Conservation (phyloP, 2,888 invertebrate genomes). For the Acanthococcus lagerstroemiae region DNA sequence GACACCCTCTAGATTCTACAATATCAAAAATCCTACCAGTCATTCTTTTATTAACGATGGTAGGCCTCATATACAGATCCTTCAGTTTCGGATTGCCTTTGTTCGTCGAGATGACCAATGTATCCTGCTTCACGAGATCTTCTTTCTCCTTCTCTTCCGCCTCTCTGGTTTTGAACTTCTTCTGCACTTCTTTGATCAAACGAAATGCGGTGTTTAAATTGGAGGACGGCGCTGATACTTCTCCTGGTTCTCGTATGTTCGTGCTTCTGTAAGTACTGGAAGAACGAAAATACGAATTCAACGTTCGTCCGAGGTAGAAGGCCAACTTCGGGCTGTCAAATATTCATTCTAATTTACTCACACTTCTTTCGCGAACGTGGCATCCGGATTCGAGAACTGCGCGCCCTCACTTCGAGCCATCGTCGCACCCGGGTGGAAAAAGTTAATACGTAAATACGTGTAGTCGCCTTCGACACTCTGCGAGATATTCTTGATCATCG, state of each 20-base stretch:
- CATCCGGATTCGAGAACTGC: constrained; percentile 85
- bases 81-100: constrained; percentile 97
- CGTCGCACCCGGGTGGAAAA: constrained; percentile 95
- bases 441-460: constrained; percentile 94
- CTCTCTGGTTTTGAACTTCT: constrained; percentile 94
- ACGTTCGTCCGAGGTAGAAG: neutral
- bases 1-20: too few relatives aligned
- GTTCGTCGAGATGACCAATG: constrained; percentile 81
- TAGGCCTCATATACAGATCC: constrained; percentile 96
- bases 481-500: constrained; percentile 97
- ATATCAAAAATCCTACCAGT: constrained; percentile 59
- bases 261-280: constrained; percentile 86
- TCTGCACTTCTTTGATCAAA: constrained; percentile 97
- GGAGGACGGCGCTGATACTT: constrained; percentile 82
- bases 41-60: constrained; percentile 93
- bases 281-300: constrained; percentile 33
- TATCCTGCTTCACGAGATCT: constrained; percentile 97
- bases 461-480: constrained; percentile 98
- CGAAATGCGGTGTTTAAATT: constrained; percentile 95
- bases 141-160: constrained; percentile 98
- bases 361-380: constrained; percentile 97
- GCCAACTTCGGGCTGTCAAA: neutral
- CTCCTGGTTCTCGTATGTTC: constrained; percentile 95
- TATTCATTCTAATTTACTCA: constrained; percentile 46
- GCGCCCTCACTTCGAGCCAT: constrained; percentile 89